Percentiles rank a stretch among this genome's conserved stretches.
Conservation (phyloP, 2,797 vertebrate species). For the Prionace glauca region DNA sequence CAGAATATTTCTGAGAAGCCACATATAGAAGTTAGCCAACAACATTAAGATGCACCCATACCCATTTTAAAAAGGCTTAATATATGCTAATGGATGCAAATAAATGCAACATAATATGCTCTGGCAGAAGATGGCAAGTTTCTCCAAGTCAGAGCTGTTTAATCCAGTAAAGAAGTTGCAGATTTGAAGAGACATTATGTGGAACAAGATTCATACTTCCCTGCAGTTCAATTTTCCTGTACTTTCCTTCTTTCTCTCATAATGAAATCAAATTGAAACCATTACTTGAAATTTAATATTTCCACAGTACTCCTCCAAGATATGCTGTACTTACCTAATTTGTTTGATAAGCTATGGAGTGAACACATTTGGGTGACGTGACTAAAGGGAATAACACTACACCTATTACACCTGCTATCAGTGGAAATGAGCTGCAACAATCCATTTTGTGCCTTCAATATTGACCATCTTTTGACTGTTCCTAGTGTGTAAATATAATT, state of each 20-base stretch:
- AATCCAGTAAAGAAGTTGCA: background rate
- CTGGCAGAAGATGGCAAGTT: background rate
- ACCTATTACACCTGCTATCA: background rate
- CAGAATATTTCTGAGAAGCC: background rate
- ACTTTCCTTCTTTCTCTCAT: background rate
- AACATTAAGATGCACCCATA: background rate
- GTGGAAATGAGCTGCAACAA: background rate
- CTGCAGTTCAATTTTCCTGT: background rate
- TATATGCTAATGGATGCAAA: background rate
- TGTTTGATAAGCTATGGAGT: background rate
- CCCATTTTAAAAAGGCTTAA: background rate
- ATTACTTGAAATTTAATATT: background rate
- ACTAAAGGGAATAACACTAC: background rate
- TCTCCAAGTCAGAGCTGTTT: background rate
- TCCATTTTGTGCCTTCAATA: background rate
- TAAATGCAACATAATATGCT: background rate
- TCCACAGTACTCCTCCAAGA: background rate
- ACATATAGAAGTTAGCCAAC: background rate
- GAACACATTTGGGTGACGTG: slow-evolving; percentile 11
- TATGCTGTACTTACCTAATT: background rate
- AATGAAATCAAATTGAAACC: background rate
- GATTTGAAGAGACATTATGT: background rate
- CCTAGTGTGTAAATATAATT: background rate
- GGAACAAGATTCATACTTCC: background rate
- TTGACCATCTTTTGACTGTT: background rate